Conservation (phyloP, 1,140 invertebrate species). For the Bursaphelenchus mucronatus region DNA sequence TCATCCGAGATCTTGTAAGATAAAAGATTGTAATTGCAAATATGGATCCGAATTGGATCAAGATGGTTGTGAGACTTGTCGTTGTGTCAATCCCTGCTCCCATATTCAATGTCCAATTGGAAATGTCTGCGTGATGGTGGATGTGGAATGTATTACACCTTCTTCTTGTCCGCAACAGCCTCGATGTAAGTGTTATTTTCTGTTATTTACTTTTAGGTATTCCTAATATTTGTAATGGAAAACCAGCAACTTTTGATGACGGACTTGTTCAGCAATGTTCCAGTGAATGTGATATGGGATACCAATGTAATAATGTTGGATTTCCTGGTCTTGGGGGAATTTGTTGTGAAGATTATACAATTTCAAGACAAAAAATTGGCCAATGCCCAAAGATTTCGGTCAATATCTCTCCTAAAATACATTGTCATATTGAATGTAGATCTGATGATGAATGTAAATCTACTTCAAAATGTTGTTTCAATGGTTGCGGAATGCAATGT, state of each 20-base stretch:
- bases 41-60: slow-evolving; percentile 43
- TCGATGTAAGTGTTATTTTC: slow-evolving; percentile 39
- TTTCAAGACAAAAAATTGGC: not conserved
- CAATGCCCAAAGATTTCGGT: not conserved
- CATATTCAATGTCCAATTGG: slow-evolving; percentile 42
- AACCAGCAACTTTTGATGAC: slow-evolving; percentile 16
- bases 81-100: slow-evolving; percentile 48
- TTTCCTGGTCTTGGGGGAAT: slow-evolving; percentile 32
- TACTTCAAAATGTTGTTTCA: not conserved
- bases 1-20: slow-evolving; percentile 23
- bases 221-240: slow-evolving; percentile 40
- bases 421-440: slow-evolving; percentile 2
- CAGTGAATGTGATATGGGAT: slow-evolving; percentile 39
- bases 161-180: slow-evolving; percentile 47
- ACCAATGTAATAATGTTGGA: slow-evolving; percentile 46
- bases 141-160: slow-evolving; percentile 42
- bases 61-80: slow-evolving; percentile 48
- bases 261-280: slow-evolving; percentile 36
- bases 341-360: slow-evolving; percentile 27
- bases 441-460: not conserved
- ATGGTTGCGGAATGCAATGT: slow-evolving; percentile 3
- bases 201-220: slow-evolving; percentile 34
- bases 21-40: slow-evolving; percentile 26
- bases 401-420: not conserved
- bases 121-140: slow-evolving; percentile 39